Evolutionary conservation across 2,797 vertebrate species (phyloP).

Genomic region (Acropternis orthonyx): DNA sequence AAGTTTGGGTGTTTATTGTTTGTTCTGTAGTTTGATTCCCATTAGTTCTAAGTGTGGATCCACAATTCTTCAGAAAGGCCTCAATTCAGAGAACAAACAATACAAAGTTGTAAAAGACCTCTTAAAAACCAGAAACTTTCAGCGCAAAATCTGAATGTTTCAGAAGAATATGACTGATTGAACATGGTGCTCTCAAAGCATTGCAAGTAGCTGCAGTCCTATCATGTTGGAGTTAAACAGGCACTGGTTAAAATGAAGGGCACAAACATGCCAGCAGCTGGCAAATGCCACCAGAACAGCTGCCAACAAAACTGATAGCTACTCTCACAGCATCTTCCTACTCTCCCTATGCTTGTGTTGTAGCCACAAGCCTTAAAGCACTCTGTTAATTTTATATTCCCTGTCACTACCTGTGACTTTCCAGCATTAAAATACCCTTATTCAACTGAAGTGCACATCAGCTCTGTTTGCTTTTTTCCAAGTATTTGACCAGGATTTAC

Average conservation of each 20-base stretch:
- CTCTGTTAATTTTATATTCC: conserved; percentile 34
- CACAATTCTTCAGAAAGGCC: background rate
- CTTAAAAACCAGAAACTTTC: background rate
- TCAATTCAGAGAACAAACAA: background rate
- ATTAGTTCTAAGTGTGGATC: background rate
- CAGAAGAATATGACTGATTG: background rate
- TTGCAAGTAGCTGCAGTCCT: background rate
- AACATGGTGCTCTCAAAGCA: background rate
- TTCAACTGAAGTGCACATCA: background rate
- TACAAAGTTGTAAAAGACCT: background rate
- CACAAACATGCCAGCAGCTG: conserved; percentile 5
- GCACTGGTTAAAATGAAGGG: conserved; percentile 14
- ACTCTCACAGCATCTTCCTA: conserved; percentile 2
- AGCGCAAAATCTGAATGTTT: background rate
- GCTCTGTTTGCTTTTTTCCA: background rate
- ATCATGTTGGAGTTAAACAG: background rate
- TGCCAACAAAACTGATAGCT: conserved; percentile 44
- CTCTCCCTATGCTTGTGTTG: background rate
- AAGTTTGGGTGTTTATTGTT: background rate
- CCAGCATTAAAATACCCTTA: background rate
- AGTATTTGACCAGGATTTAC: conserved; percentile 1
- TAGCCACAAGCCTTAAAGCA: conserved; percentile 18
- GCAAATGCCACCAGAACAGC: conserved; percentile 49
- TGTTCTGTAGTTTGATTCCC: background rate
- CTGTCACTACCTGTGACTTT: conserved; percentile 26